These are phyloP conservation scores for Gallinago media DNA, from an alignment of 2,113 vertebrate species.

Conservation along the genomic window DNA sequence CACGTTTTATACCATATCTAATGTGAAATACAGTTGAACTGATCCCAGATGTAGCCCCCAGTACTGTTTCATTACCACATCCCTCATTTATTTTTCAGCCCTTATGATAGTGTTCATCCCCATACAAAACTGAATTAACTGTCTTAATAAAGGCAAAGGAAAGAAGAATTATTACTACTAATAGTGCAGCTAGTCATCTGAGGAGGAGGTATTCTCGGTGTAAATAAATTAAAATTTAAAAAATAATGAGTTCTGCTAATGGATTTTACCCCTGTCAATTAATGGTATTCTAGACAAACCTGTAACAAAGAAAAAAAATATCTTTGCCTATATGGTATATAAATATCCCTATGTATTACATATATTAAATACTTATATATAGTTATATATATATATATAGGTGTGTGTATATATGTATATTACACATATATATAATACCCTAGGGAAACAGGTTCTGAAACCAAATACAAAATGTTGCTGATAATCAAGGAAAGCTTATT, in stretches of 20 bases:
- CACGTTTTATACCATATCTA: not conserved
- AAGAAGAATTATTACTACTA: conserved; percentile 49
- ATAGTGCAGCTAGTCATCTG: conserved; percentile 44
- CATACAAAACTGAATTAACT: conserved; percentile 30
- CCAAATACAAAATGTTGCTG: not conserved
- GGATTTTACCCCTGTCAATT: conserved; percentile 34
- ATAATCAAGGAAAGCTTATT: not conserved
- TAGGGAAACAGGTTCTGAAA: not conserved
- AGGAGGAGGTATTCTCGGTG: conserved; percentile 26
- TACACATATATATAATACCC: not conserved
- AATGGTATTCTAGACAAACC: not conserved
- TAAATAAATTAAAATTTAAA: conserved; percentile 66
- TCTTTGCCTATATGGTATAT: not conserved
- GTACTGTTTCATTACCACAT: not conserved
- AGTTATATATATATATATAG: not conserved
- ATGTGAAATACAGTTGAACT: not conserved
- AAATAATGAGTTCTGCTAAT: conserved; percentile 42
- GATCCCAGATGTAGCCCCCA: not conserved
- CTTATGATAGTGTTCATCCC: not conserved
- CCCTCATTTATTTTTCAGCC: conserved; percentile 4
- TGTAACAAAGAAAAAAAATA: not conserved
- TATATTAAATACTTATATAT: not conserved
- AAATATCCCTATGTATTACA: not conserved
- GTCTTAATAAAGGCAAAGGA: conserved; percentile 48
- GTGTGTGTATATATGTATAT: not conserved